Conservation (phyloP, 2,888 invertebrate species). For the Hydropsyche betteni region DNA sequence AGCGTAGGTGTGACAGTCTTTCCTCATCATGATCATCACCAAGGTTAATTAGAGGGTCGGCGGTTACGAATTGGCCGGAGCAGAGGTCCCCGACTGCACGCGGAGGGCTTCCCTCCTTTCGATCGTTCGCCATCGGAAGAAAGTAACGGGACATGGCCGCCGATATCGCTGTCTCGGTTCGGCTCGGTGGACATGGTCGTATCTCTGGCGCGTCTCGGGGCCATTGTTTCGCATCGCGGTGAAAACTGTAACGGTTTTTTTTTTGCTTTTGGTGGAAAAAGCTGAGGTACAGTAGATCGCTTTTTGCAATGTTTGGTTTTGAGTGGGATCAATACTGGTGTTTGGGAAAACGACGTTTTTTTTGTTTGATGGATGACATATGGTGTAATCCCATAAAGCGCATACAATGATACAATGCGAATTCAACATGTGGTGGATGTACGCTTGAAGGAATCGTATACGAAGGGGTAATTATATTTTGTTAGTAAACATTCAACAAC, state of each 20-base stretch:
- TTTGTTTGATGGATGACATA: no score
- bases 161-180: slow-evolving; percentile 35
- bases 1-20: slow-evolving; percentile 48
- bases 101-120: slow-evolving; percentile 39
- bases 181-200: slow-evolving; percentile 40
- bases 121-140: background rate
- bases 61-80: slow-evolving; percentile 47
- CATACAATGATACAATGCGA: no score
- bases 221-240: slow-evolving; percentile 45
- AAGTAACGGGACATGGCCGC: slow-evolving; percentile 30
- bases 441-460: no score
- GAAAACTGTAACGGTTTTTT: slow-evolving; percentile 34
- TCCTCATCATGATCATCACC: slow-evolving; percentile 31
- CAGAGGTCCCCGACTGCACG: slow-evolving; percentile 44
- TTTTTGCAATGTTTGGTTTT: no score
- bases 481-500: no score
- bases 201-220: background rate
- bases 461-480: no score
- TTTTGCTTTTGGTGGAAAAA: slow-evolving; percentile 10
- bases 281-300: no score
- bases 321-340: no score
- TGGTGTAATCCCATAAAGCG: no score
- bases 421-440: no score
- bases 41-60: slow-evolving; percentile 51
- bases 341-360: no score